Conservation (phyloP, 2,797 vertebrate species). For the Echeneis naucrates region DNA sequence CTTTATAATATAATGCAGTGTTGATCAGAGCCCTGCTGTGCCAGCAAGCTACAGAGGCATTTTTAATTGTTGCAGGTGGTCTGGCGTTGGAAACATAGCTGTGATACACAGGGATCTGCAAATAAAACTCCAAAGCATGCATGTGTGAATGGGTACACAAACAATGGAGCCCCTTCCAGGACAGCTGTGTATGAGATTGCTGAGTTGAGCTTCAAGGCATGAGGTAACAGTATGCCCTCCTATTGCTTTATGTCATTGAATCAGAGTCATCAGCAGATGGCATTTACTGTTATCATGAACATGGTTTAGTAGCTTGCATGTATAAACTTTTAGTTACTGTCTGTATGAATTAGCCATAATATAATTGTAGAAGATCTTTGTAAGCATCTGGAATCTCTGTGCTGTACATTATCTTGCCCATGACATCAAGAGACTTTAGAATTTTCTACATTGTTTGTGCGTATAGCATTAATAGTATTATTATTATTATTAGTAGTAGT, state of each 20-base stretch:
- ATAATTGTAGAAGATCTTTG: no score
- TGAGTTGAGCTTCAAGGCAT: conserved; percentile 65
- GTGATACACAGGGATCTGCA: conserved; percentile 77
- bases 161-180: conserved; percentile 73
- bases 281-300: no score
- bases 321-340: background rate
- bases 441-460: no score
- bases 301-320: background rate
- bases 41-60: conserved; percentile 71
- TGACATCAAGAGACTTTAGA: no score
- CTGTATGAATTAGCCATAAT: no score
- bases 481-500: no score
- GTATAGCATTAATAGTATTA: no score
- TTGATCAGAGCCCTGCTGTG: conserved; percentile 74
- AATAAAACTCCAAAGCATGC: conserved; percentile 82
- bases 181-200: conserved; percentile 73
- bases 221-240: conserved; percentile 67
- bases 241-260: conserved; percentile 50
- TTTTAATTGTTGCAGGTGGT: conserved; percentile 84
- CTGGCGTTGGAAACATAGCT: conserved; percentile 75
- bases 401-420: no score
- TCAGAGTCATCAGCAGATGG: conserved; percentile 14
- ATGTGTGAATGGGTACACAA: conserved; percentile 78
- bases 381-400: no score
- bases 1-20: conserved; percentile 66